Conservation (phyloP, 2,113 vertebrate genomes). For the Pagrus major region DNA sequence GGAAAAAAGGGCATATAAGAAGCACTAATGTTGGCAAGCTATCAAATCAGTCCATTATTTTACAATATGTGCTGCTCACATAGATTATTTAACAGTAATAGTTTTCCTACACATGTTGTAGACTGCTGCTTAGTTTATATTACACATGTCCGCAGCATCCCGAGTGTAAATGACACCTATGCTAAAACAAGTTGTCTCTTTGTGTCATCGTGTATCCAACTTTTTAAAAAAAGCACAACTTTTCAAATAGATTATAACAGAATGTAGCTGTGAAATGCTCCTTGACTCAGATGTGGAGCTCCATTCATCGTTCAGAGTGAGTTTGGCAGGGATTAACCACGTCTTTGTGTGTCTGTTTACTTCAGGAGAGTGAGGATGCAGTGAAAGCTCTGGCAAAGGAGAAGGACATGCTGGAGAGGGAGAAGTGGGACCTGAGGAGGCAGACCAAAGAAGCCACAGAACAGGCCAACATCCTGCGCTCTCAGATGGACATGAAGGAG, state of each 20-base stretch:
- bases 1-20: no score
- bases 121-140: no score
- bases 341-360: background rate
- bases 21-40: no score
- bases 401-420: conserved; percentile 94
- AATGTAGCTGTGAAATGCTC: conserved; percentile 1
- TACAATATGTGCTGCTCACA: no score
- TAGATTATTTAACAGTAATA: no score
- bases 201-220: background rate
- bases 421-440: conserved; percentile 97
- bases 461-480: conserved; percentile 90
- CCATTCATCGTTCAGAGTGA: conserved; percentile 2
- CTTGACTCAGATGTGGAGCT: background rate
- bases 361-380: conserved; percentile 96
- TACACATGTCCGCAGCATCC: no score
- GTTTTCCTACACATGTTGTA: no score
- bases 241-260: conserved; percentile 6
- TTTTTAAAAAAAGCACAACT: background rate
- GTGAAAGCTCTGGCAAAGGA: conserved; percentile 96
- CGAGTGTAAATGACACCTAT: no score
- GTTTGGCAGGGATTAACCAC: background rate
- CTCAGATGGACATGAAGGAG: conserved; percentile 97
- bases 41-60: no score
- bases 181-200: background rate
- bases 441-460: conserved; percentile 98